These are phyloP conservation scores for Glyptemys insculpta DNA, from an alignment of 2,797 vertebrate genomes.

Conservation along the genomic window DNA sequence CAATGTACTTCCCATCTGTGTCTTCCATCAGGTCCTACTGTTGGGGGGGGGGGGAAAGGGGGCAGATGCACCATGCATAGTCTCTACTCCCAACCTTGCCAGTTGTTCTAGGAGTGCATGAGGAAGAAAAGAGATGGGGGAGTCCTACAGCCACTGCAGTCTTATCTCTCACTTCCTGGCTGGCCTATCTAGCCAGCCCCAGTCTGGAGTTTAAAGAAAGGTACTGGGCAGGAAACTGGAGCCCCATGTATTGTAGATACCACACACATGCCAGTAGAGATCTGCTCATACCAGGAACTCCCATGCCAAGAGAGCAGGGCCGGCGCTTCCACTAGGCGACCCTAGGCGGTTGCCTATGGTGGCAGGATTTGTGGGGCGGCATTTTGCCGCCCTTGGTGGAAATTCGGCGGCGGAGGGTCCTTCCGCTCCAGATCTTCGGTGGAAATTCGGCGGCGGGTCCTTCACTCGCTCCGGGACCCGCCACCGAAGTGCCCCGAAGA, in stretches of 20 bases:
- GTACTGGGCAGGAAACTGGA: not conserved
- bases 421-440: no score
- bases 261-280: not conserved
- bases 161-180: not conserved
- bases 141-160: not conserved
- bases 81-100: not conserved
- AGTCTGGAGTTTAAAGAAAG: not conserved
- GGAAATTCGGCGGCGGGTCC: no score
- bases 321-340: no score
- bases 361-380: no score
- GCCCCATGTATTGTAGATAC: rapidly evolving
- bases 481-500: no score
- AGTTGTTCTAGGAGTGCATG: not conserved
- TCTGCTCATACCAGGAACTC: not conserved
- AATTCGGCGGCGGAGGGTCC: no score
- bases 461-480: no score
- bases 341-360: no score
- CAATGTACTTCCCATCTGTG: not conserved
- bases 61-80: not conserved
- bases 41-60: not conserved
- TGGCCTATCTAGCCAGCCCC: not conserved
- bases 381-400: no score
- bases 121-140: not conserved
- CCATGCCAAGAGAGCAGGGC: not conserved
- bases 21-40: not conserved